Evolutionary conservation across 2,888 invertebrate genomes (phyloP).

Genomic region (Diogma glabrata): DNA sequence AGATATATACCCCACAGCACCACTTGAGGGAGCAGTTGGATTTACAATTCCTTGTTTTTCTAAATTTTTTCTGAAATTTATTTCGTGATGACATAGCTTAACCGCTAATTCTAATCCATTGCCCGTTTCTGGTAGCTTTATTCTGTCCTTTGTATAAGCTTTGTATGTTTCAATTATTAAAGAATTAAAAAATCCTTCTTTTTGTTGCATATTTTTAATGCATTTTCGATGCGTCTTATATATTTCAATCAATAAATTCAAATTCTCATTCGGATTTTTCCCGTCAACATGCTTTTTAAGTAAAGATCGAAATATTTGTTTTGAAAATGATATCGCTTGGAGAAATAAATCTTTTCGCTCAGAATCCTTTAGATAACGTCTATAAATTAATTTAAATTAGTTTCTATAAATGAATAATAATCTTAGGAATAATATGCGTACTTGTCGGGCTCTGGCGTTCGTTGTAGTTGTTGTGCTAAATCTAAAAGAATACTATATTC

Average conservation of each 20-base stretch:
- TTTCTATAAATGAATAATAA: no score
- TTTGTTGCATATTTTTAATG: constrained; percentile 44
- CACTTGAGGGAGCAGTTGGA: background rate
- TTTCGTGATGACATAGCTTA: constrained; percentile 56
- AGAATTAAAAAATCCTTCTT: constrained; percentile 46
- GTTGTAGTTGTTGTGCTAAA: constrained; percentile 63
- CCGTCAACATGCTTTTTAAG: constrained; percentile 44
- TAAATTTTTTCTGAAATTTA: constrained; percentile 45
- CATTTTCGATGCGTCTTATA: constrained; percentile 59
- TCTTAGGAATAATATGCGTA: constrained; percentile 33
- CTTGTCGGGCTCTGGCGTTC: constrained; percentile 78
- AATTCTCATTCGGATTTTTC: constrained; percentile 40
- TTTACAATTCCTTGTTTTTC: constrained; percentile 26
- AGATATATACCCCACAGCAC: no score
- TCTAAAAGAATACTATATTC: constrained; percentile 72
- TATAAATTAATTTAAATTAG: no score
- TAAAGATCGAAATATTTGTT: constrained; percentile 55
- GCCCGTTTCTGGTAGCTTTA: constrained; percentile 43
- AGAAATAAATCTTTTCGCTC: constrained; percentile 72
- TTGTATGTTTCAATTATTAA: constrained; percentile 61
- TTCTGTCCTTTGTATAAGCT: constrained; percentile 45
- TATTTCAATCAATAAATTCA: constrained; percentile 43
- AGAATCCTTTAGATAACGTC: constrained; percentile 71
- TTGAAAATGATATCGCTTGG: constrained; percentile 62
- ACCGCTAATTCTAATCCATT: constrained; percentile 55